A percentile compares a stretch with the other conserved stretches of the same genome.
phyloP scores from a whole-genome alignment of 2,888 invertebrate species.

The Diarsia dahlii region DNA sequence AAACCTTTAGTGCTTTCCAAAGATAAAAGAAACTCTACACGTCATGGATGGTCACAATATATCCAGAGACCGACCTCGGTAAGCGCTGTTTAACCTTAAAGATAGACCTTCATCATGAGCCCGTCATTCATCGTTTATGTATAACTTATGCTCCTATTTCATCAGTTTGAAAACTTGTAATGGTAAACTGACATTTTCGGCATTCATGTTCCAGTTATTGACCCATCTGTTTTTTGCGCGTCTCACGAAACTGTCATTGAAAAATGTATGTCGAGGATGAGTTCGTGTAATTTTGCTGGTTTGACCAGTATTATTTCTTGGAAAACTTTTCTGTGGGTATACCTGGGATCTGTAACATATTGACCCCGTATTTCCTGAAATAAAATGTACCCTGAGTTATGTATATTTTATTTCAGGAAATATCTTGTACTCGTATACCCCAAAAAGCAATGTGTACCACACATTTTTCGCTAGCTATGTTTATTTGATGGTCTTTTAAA shows the following conservation, averaged over 20 bases:
- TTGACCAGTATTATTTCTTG: background rate
- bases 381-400: too few species aligned
- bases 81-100: background rate
- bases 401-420: too few species aligned
- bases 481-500: too few species aligned
- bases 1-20: background rate
- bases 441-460: too few species aligned
- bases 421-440: too few species aligned
- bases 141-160: background rate
- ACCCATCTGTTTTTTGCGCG: constrained; percentile 51
- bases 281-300: background rate
- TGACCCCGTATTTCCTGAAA: too few species aligned
- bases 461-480: too few species aligned
- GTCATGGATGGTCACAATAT: background rate
- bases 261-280: constrained; percentile 24
- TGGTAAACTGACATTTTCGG: constrained; percentile 33
- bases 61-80: background rate
- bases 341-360: too few species aligned
- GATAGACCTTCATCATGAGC: background rate
- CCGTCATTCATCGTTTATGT: background rate
- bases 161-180: constrained; percentile 14
- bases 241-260: constrained; percentile 44
- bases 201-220: constrained; percentile 48
- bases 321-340: too few species aligned
- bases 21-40: background rate